Conservation (phyloP, 2,113 vertebrate genomes). For the Suncus etruscus region DNA sequence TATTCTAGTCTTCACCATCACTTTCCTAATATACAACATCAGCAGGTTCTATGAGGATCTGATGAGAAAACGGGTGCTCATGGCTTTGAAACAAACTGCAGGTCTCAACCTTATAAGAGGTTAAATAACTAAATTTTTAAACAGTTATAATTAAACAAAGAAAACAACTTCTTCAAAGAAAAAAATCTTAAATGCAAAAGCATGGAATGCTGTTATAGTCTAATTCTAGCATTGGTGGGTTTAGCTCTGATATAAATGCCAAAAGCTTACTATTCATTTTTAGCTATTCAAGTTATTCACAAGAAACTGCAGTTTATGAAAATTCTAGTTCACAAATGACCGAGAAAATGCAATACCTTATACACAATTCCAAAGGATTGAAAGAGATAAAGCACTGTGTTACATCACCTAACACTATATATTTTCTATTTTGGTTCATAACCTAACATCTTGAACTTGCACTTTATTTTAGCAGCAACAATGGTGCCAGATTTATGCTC, state of each 20-base stretch:
- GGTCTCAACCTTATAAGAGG: background rate
- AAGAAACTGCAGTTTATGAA: slow-evolving; percentile 24
- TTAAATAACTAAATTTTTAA: no score
- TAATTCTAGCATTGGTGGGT: background rate
- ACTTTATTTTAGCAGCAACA: slow-evolving; percentile 18
- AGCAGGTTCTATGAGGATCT: background rate
- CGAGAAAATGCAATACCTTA: slow-evolving; percentile 16
- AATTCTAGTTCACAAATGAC: slow-evolving; percentile 49
- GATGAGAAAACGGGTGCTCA: background rate
- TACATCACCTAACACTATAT: background rate
- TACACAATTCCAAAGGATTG: background rate
- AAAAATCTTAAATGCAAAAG: background rate
- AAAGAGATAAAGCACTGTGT: background rate
- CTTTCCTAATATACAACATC: background rate
- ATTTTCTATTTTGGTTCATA: slow-evolving; percentile 25
- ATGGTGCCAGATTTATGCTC: slow-evolving; percentile 45
- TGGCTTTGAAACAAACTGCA: slow-evolving; percentile 2
- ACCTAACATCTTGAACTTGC: slow-evolving; percentile 27
- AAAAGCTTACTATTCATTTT: background rate
- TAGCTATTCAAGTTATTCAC: background rate
- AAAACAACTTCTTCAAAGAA: slow-evolving; percentile 18
- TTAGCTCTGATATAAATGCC: background rate
- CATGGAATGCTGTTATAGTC: background rate
- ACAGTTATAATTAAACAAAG: no score
- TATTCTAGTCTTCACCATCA: background rate